Evolutionary conservation across 2,113 vertebrate species (phyloP), one percentile per base, ranked within the genome.

Genomic region (Peromyscus californicus): DNA sequence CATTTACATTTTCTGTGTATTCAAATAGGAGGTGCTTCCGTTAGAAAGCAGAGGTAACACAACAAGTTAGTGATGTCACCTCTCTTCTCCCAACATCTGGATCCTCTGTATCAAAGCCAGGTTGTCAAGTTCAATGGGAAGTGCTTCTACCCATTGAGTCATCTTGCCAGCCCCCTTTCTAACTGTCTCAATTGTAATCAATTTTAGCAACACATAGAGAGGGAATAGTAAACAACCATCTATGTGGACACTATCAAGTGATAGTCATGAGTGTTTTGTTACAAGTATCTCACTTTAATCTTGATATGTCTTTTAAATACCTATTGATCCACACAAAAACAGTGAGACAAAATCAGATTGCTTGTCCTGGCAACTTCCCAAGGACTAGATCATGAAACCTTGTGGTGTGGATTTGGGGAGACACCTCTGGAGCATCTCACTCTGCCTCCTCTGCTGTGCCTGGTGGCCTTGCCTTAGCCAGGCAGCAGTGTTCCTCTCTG

Each of bases 301-400:
- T 82, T 7, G 7, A 69, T 22, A 0, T 11, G 5, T 12, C 29
- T 36, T 26, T 36, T 57, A 76, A 70, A 31, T 78, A 12, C 4
- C 7, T 42, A 31, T 31, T 2, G 1, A 57, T 36, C 45, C 57
- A 54, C n/a, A 48, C 8, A 19, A 48, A 69, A n/a, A 48, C 19
- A 48, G 19, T 11, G 36, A 93, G 29, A 2, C 36, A 24, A 39
- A 72, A 39, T 17, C 42, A 31, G 26, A 31, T 3, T 39, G 10
- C 6, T 24, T 11, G 4, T 1, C 36, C 11, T 6, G 1, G 7
- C 5, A 11, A 61, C 12, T 21, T 65, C 9, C 24, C 0, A 8
- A 39, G 36, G 24, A 42, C 8, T 29, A 13, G 7, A 21, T 63
- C 54, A 5, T 2, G 10, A 61, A 31, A 22, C 0, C 13, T 24